These are phyloP conservation scores for Macrotrachela quadricornifera DNA, from an alignment of 1,140 invertebrate genomes.

Conservation along the genomic window DNA sequence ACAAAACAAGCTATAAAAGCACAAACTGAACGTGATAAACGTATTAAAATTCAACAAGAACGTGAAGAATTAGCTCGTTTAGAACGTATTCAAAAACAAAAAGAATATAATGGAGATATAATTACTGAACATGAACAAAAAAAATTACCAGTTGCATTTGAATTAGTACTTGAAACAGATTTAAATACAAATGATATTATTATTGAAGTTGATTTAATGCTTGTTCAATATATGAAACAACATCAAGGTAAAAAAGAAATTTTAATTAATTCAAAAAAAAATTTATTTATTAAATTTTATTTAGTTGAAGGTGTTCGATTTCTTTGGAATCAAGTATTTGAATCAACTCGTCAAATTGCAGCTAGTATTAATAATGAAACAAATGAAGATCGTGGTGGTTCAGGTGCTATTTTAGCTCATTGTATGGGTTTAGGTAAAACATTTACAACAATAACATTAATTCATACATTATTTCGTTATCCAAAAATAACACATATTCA, in stretches of 20 bases:
- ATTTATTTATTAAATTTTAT: too few relatives aligned
- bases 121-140: neutral
- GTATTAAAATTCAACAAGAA: neutral
- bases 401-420: constrained; percentile 71
- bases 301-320: constrained; percentile 57
- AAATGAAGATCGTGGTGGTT: constrained; percentile 39
- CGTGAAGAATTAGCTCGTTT: neutral
- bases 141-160: constrained; percentile 39
- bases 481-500: constrained; percentile 42
- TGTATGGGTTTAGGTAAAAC: constrained; percentile 50
- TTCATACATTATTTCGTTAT: constrained; percentile 58
- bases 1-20: constrained; percentile 1
- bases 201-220: constrained; percentile 51
- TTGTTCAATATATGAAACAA: constrained; percentile 70
- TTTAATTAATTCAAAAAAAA: too few relatives aligned
- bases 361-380: constrained; percentile 38
- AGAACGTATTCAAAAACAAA: too few relatives aligned
- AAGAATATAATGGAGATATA: too few relatives aligned
- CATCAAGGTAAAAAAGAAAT: constrained; percentile 41
- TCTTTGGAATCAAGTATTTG: constrained; percentile 84
- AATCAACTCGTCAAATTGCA: constrained; percentile 55
- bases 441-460: constrained; percentile 48
- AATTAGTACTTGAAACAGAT: constrained; percentile 43
- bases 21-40: constrained; percentile 1
- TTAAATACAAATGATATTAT: constrained; percentile 54